Percentiles rank a stretch among this genome's conserved stretches.
These are phyloP conservation scores for Mesitornis unicolor DNA, from an alignment of 2,113 vertebrate genomes.

Conservation along the genomic window DNA sequence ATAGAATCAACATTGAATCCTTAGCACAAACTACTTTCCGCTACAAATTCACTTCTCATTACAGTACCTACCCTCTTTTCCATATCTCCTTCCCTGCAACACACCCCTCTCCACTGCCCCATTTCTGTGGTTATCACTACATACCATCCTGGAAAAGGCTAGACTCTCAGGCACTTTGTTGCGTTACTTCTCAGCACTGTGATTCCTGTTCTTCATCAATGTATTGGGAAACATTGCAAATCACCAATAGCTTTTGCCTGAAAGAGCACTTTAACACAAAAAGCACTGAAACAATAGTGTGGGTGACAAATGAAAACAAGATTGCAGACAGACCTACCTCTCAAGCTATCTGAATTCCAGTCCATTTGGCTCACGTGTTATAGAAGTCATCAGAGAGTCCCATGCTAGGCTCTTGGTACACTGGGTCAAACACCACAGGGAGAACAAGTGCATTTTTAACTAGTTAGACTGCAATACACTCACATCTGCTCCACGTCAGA, in stretches of 20 bases:
- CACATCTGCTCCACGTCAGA: background rate
- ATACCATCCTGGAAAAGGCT: background rate
- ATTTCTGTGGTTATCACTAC: background rate
- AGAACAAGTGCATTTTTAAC: background rate
- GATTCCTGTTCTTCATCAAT: background rate
- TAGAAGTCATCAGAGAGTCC: background rate
- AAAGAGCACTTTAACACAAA: background rate
- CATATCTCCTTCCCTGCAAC: background rate
- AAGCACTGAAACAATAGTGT: background rate
- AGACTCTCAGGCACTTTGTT: background rate
- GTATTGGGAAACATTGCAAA: background rate
- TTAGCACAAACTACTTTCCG: background rate
- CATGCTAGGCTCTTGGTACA: background rate
- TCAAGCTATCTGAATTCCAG: background rate
- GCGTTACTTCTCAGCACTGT: too few species aligned
- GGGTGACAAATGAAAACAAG: background rate
- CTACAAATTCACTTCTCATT: background rate
- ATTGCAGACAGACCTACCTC: background rate
- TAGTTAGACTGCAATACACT: background rate
- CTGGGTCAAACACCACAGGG: background rate
- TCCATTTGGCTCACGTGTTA: background rate
- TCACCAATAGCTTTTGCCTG: background rate
- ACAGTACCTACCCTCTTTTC: background rate
- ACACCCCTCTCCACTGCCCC: background rate
- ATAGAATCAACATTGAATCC: rapidly evolving